A percentile compares a stretch with the other conserved stretches of the same genome.
Evolutionary conservation across 1,140 invertebrate species (phyloP).

Genomic region (Brachionus rubens): DNA sequence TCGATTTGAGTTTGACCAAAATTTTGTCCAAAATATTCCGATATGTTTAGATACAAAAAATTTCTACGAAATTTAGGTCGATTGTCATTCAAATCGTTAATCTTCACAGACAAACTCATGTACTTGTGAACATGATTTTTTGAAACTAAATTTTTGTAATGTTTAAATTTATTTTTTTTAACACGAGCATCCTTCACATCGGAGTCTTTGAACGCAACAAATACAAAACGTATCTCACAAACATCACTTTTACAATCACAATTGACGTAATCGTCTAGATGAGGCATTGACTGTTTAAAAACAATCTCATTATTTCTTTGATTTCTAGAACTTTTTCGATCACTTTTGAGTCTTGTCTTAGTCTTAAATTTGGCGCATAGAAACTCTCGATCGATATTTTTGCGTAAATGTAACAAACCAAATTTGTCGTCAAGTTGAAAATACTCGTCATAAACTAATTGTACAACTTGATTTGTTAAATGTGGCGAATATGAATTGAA

Average conservation of each 20-base stretch:
- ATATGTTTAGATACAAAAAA: constrained; percentile 8
- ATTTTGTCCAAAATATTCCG: constrained; percentile 1
- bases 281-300: background rate
- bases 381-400: background rate
- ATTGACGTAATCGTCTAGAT: background rate
- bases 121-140: constrained; percentile 8
- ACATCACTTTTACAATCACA: background rate
- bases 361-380: background rate
- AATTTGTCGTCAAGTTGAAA: background rate
- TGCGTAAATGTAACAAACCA: background rate
- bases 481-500: background rate
- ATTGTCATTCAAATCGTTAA: constrained; percentile 19
- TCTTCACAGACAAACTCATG: background rate
- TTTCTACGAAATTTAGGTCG: background rate
- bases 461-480: background rate
- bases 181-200: background rate
- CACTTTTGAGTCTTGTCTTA: background rate
- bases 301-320: background rate
- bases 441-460: background rate
- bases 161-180: constrained; percentile 24
- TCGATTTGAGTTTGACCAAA: background rate
- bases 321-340: no score
- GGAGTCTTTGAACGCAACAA: constrained; percentile 23
- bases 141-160: background rate
- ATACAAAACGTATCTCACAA: background rate